phyloP scores from a whole-genome alignment of 37 sponge, comb jelly and placozoan genomes.

The Cliona cf. orientalis region DNA sequence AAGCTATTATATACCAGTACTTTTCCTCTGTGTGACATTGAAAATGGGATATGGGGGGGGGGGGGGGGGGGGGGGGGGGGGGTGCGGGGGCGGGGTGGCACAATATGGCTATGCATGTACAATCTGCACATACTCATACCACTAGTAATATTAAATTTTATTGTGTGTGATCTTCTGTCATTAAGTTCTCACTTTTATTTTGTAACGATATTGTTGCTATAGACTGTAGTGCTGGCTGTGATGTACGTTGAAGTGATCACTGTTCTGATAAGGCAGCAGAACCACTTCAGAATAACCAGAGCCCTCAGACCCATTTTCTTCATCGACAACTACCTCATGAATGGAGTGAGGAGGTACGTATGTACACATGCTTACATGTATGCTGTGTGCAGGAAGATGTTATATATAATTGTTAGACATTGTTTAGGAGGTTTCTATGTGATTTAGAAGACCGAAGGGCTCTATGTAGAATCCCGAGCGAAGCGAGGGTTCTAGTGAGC shows the following conservation, averaged over 20 bases:
- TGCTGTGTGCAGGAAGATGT: background rate
- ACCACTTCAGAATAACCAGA: constrained; percentile 54
- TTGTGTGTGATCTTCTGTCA: background rate
- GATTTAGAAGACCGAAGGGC: no score
- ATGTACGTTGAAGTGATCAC: constrained; percentile 55
- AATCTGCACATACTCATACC: background rate
- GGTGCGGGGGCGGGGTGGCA: no score
- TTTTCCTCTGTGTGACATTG: no score
- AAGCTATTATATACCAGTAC: no score
- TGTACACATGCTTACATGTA: background rate
- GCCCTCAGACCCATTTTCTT: constrained; percentile 63
- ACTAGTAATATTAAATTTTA: background rate
- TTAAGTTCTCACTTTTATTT: background rate
- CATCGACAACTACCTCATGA: constrained; percentile 57
- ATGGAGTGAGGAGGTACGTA: constrained; percentile 61
- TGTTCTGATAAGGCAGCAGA: constrained; percentile 11
- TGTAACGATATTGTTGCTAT: background rate
- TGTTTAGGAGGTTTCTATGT: no score
- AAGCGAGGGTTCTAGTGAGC: no score
- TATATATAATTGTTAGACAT: background rate
- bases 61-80: no score
- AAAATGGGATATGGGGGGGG: no score
- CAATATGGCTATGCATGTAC: no score
- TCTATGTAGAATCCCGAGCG: no score
- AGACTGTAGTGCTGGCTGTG: constrained; percentile 47